A percentile compares a stretch with the other conserved stretches of the same genome.
Evolutionary conservation across 1,140 invertebrate species (phyloP).

Genomic region (Melipona quadrifasciata): DNA sequence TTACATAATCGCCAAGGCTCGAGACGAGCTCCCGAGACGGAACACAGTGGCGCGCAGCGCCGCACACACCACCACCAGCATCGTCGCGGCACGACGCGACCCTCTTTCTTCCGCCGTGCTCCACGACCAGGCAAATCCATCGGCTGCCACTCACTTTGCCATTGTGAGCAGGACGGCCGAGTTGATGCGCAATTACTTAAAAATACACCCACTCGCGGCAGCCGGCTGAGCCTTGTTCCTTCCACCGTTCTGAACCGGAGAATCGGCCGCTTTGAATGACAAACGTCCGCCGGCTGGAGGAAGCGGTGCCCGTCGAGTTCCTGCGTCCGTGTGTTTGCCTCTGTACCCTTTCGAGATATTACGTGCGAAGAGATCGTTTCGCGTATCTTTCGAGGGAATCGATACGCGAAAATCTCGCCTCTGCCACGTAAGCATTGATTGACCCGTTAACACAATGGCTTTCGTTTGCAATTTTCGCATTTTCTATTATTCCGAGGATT

Average conservation of each 20-base stretch:
- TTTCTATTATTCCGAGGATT: too few species aligned
- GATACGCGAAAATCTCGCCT: too few species aligned
- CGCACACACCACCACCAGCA: neutral
- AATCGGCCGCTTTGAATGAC: conserved; percentile 49
- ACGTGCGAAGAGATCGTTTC: too few species aligned
- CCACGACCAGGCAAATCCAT: conserved; percentile 37
- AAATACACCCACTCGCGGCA: conserved; percentile 48
- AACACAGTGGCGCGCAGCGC: conserved; percentile 47
- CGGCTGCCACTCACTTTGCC: conserved; percentile 46
- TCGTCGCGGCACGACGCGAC: conserved; percentile 27
- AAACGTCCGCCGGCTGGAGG: conserved; percentile 39
- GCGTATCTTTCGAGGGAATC: too few species aligned
- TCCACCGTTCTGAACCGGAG: neutral
- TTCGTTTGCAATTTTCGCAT: too few species aligned
- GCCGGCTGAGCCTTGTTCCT: neutral
- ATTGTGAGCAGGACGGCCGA: conserved; percentile 53
- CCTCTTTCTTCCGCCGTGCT: conserved; percentile 22
- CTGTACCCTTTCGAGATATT: too few species aligned
- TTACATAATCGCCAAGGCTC: conserved; percentile 78
- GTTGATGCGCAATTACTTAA: conserved; percentile 63
- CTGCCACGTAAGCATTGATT: too few species aligned
- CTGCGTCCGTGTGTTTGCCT: too few species aligned
- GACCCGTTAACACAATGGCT: too few species aligned
- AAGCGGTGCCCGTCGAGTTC: conserved; percentile 8
- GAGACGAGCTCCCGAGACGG: conserved; percentile 46